Evolutionary conservation across 2,113 vertebrate genomes (phyloP).

Genomic region (Oenanthe melanoleuca): DNA sequence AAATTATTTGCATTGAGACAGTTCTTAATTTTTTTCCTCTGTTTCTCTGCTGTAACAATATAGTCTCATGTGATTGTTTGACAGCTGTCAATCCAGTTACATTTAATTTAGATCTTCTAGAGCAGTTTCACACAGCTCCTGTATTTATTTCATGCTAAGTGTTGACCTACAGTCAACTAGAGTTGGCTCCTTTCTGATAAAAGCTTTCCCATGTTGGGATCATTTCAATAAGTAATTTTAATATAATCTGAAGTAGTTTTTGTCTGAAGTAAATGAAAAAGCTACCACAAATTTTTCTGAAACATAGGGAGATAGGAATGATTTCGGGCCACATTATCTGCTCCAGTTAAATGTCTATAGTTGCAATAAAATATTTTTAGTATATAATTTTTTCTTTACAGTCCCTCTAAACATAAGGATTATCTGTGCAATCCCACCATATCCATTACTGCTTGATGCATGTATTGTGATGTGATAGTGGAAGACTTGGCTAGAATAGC

Average conservation of each 20-base stretch:
- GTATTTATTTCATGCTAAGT: background rate
- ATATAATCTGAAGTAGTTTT: background rate
- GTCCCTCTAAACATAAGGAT: slow-evolving; percentile 73
- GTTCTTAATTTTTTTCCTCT: background rate
- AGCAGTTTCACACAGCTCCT: background rate
- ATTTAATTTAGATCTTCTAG: background rate
- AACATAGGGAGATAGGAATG: background rate
- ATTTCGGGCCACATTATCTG: slow-evolving; percentile 68
- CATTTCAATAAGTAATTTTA: background rate
- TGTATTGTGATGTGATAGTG: slow-evolving; percentile 78
- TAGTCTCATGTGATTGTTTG: background rate
- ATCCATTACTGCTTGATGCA: slow-evolving; percentile 80
- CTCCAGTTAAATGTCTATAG: background rate
- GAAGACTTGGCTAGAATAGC: slow-evolving; percentile 78
- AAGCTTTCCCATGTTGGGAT: background rate
- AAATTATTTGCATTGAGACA: background rate
- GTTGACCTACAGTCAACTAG: background rate
- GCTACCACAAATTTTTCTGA: background rate
- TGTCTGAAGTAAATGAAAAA: background rate
- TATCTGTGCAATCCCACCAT: slow-evolving; percentile 78
- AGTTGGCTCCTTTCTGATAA: background rate
- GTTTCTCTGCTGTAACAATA: background rate
- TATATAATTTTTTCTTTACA: background rate
- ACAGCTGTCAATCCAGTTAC: background rate
- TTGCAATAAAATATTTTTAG: background rate